Evolutionary conservation across 2,797 vertebrate species (phyloP).

Genomic region (Syngnathus rostellatus): DNA sequence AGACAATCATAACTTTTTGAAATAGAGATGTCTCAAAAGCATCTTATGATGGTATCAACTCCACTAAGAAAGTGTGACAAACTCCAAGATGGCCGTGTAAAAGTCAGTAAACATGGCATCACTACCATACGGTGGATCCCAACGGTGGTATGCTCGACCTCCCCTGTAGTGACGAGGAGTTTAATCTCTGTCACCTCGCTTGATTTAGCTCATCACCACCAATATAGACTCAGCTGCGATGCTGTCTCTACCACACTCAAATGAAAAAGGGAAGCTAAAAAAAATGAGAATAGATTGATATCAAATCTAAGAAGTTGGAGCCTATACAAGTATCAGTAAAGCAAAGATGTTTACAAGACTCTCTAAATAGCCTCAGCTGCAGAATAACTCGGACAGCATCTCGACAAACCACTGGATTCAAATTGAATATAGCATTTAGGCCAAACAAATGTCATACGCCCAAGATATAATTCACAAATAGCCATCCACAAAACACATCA

Average conservation of each 20-base stretch:
- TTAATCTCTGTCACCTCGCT: slow-evolving; percentile 50
- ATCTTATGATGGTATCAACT: background rate
- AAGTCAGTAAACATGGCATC: slow-evolving; percentile 21
- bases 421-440: background rate
- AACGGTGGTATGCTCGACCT: slow-evolving; percentile 5
- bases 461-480: background rate
- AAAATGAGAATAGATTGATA: slow-evolving; percentile 2
- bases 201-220: slow-evolving; percentile 49
- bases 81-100: slow-evolving; percentile 16
- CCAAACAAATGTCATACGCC: background rate
- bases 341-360: slow-evolving; percentile 1
- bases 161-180: slow-evolving; percentile 29
- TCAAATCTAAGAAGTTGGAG: background rate
- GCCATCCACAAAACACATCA: background rate
- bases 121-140: slow-evolving; percentile 15
- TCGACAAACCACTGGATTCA: background rate
- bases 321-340: background rate
- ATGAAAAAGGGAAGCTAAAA: slow-evolving; percentile 9
- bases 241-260: slow-evolving; percentile 13
- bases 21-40: background rate
- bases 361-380: background rate
- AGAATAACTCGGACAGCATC: background rate
- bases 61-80: background rate
- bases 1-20: background rate
- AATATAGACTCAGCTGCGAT: slow-evolving; percentile 53